phyloP scores from a whole-genome alignment of 1,140 invertebrate genomes.

The Agrilus planipennis region DNA sequence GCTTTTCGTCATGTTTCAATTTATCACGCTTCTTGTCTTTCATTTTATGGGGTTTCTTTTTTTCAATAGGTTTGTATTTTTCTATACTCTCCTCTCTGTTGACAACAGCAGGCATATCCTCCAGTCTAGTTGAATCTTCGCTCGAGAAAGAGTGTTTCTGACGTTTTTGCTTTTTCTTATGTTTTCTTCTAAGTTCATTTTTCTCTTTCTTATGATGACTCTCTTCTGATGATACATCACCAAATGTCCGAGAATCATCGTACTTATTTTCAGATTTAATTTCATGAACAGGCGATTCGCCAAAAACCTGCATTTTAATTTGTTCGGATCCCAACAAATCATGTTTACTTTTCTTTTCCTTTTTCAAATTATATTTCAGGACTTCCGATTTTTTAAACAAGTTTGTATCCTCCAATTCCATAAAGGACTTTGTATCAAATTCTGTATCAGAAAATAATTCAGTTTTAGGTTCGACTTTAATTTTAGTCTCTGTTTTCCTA shows the following conservation, averaged over 20 bases:
- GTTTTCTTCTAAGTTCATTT: slow-evolving; percentile 54
- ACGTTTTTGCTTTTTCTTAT: slow-evolving; percentile 73
- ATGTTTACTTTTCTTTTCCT: slow-evolving; percentile 26
- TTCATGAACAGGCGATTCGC: slow-evolving; percentile 16
- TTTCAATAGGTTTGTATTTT: slow-evolving; percentile 41
- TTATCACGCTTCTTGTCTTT: slow-evolving; percentile 63
- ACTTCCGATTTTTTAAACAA: slow-evolving; percentile 24
- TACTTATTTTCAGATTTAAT: slow-evolving; percentile 23
- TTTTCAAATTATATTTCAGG: slow-evolving; percentile 23
- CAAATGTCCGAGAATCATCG: slow-evolving; percentile 19
- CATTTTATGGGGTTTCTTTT: slow-evolving; percentile 50
- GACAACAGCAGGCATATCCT: slow-evolving; percentile 30
- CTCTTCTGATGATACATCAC: slow-evolving; percentile 43
- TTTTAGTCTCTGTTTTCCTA: slow-evolving; percentile 16
- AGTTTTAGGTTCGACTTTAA: slow-evolving; percentile 30
- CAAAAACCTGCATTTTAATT: slow-evolving; percentile 17
- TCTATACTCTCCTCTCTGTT: slow-evolving; percentile 18
- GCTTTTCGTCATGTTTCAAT: slow-evolving; percentile 50
- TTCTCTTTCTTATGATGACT: slow-evolving; percentile 34
- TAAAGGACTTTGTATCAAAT: slow-evolving; percentile 40
- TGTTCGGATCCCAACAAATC: slow-evolving; percentile 17
- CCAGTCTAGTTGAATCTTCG: slow-evolving; percentile 38
- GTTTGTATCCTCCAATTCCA: slow-evolving; percentile 39
- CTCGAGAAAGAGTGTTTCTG: slow-evolving; percentile 53
- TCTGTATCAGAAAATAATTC: slow-evolving; percentile 42